Evolutionary conservation across 2,797 vertebrate genomes (phyloP), one percentile per base, ranked within the genome.

Genomic region (Micrastur ruficollis): DNA sequence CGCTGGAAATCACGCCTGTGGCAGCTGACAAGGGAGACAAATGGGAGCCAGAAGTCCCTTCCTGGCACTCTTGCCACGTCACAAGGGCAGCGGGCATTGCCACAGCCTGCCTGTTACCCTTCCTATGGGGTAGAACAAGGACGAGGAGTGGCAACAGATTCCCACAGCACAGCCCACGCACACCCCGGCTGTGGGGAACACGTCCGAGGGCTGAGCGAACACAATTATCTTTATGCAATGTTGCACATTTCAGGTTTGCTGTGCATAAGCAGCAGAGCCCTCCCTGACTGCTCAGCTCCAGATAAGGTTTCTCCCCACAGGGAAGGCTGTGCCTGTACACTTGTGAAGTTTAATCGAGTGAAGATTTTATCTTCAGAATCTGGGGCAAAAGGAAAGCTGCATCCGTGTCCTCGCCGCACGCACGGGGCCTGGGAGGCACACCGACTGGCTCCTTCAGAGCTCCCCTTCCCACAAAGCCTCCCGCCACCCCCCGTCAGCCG

Each of bases 351-450:
- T 70, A 72, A 79, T 47, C 5, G 1, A 56, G 70, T 16, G 53
- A 52, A 87, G 89, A 93, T 96, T 66, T 87, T 81, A 92, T 93
- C 92, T 78, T 36, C n/a, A 29, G 74, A 62, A 82, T 34, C 70
- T 67, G 67, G 74, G 40, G 55, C 72, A 68, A 38, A 58, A 70
- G 56, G 34, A 74, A 89, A 78, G 65, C 61, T 82, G 71, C n/a
- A 14, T 32, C 91, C 55, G 2, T 7, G 11, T 13, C 67, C 58
- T 70, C 52, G 14, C 46, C 1, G 0, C 25, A 11, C 0, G 1
- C 47, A 11, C 2, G 0, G 38, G n/a, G 70, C 25, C 15, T 1
- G 1, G 31, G 36, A 27, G 2, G 5, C 16, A 16, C 0, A 2
- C 25, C 5, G 3, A 19, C 34, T 2, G 0, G 32, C 52, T 81